Base-by-base conservation (phyloP, 2,113 vertebrate genomes). In the Mesocricetus auratus region DNA sequence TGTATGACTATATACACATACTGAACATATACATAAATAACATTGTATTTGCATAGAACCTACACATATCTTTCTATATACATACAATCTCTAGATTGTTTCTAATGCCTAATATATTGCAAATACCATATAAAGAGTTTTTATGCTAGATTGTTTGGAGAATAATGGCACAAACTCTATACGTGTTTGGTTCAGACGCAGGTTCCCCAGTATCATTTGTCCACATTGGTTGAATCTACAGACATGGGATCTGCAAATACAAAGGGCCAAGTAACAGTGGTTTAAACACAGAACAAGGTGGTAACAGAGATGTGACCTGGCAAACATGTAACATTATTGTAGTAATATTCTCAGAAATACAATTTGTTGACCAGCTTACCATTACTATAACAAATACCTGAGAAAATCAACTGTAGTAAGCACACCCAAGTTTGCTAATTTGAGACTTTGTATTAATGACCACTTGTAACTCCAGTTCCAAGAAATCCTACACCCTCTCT, bases 221-320 rank as follows among this genome's bases (percentile, higher is more conserved):
- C 45, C 47, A 87, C 42, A 12, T 93, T 66, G n/a, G 26, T 56
- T 78, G n/a, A 86, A 78, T 16, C 26, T 22, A 17, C 12, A 5
- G 26, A 24, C 47, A 3, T 53, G 42, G 31, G 58, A 92, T 26
- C 22, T 75, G 33, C 47, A 93, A 21, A 66, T 26, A 45, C 24
- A 42, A 13, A 79, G n/a, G 47, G 47, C 29, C 19, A 93, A 89
- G 75, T 94, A 53, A 47, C 11, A 58, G 33, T 77, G 58, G 17
- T 60, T 95, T 81, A 81, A 93, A 75, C 45, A 15, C 2, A 90
- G 47, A 88, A 56, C 60, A 68, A 95, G 50, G 42, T 71, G 42
- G 19, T 75, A 78, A 29, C 19, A 68, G 21, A 66, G 45, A 68
- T 5, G 16, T 62, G 62, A 68, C n/a, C 89, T 78, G 19, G 64